A percentile compares a stretch with the other conserved stretches of the same genome.
phyloP scores from a whole-genome alignment of 2,797 vertebrate species.

The Darevskia mixta region DNA sequence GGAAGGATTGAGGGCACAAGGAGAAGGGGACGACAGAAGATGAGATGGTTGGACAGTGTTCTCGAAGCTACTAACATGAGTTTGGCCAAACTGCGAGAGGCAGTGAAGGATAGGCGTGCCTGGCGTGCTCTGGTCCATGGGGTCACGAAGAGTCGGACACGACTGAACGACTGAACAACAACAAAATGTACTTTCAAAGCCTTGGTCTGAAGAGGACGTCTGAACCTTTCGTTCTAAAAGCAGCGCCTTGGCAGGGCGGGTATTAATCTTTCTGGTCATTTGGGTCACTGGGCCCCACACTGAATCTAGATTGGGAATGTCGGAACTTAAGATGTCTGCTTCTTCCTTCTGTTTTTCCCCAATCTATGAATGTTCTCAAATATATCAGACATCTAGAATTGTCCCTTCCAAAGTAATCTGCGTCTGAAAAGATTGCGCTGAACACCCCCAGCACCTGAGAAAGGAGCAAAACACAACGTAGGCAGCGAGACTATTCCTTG shows the following conservation, averaged over 20 bases:
- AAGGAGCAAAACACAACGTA: conserved; percentile 11
- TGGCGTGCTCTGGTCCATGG: too few species aligned
- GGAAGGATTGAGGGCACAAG: too few species aligned
- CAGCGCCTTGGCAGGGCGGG: too few species aligned
- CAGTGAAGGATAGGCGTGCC: too few species aligned
- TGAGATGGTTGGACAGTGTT: too few species aligned
- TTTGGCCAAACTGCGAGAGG: too few species aligned
- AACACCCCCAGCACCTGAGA: neutral
- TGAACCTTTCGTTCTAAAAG: neutral
- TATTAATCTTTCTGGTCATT: neutral
- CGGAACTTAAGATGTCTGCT: neutral
- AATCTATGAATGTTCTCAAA: neutral
- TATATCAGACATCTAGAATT: neutral
- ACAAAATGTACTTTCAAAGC: too few species aligned
- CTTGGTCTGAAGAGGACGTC: neutral
- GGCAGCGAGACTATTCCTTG: neutral
- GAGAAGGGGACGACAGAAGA: too few species aligned
- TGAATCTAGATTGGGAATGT: neutral
- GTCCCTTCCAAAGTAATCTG: conserved; percentile 18
- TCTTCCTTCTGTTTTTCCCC: neutral
- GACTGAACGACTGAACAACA: too few species aligned
- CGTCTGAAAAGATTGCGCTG: neutral
- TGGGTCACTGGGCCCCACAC: neutral
- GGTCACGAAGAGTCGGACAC: too few species aligned
- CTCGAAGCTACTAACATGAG: too few species aligned